Percentiles rank a stretch among this genome's conserved stretches.
These are phyloP conservation scores for Syrrhaptes paradoxus DNA, from an alignment of 2,113 vertebrate species.

Conservation along the genomic window DNA sequence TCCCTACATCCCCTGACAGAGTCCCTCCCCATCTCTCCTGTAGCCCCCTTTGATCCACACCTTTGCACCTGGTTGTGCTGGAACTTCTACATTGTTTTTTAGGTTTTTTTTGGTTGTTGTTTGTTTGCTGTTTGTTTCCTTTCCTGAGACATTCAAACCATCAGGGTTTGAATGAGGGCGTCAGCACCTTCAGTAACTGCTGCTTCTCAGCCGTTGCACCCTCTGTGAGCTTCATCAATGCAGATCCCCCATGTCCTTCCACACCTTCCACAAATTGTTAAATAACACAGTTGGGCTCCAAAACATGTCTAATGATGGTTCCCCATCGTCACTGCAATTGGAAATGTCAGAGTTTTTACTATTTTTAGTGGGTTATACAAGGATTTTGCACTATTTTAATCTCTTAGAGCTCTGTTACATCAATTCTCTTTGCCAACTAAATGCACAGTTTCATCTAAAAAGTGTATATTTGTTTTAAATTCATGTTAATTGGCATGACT, in stretches of 20 bases:
- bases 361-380: neutral
- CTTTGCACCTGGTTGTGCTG: neutral
- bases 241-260: neutral
- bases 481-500: neutral
- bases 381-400: neutral
- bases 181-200: neutral
- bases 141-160: neutral
- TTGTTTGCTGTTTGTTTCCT: too few species aligned
- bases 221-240: neutral
- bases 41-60: neutral
- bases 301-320: neutral
- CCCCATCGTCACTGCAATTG: neutral
- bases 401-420: neutral
- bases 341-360: neutral
- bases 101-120: neutral
- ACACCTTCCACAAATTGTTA: neutral
- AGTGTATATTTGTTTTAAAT: neutral
- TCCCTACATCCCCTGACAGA: too few species aligned
- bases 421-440: neutral
- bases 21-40: too few species aligned
- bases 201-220: neutral
- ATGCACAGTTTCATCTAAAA: neutral
- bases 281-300: neutral
- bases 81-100: neutral
- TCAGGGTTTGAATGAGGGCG: neutral